Conservation (phyloP, 2,797 vertebrate genomes). For the Pipistrellus nathusii region DNA sequence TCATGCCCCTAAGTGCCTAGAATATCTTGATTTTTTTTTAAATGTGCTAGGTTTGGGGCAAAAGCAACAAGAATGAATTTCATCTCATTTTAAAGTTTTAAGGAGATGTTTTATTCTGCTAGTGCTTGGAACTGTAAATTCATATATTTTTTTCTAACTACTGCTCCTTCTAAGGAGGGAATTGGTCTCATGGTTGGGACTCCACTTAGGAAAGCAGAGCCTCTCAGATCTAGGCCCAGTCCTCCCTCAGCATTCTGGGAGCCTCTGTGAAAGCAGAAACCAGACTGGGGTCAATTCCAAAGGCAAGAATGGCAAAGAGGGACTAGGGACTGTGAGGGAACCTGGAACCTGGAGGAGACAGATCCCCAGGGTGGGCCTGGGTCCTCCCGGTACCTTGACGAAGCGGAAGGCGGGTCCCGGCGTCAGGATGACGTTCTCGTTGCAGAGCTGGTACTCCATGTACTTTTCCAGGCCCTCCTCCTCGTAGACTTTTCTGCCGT, state of each 20-base stretch:
- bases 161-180: neutral
- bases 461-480: conserved; percentile 95
- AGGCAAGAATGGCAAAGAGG: neutral
- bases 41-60: neutral
- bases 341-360: neutral
- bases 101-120: neutral
- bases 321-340: neutral
- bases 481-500: conserved; percentile 92
- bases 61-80: conserved; percentile 4
- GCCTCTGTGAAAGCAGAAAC: neutral
- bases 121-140: neutral
- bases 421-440: conserved; percentile 92
- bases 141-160: neutral
- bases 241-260: neutral
- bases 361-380: neutral
- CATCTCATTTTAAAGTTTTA: conserved; percentile 45
- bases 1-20: neutral
- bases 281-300: neutral
- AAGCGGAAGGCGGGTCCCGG: conserved; percentile 94
- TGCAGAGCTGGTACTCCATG: conserved; percentile 91
- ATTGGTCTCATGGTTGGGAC: neutral
- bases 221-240: neutral
- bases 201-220: neutral
- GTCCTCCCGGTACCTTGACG: conserved; percentile 91
- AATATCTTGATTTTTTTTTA: neutral